Evolutionary conservation across 2,888 invertebrate genomes (phyloP).

Genomic region (Microctonus brassicae): DNA sequence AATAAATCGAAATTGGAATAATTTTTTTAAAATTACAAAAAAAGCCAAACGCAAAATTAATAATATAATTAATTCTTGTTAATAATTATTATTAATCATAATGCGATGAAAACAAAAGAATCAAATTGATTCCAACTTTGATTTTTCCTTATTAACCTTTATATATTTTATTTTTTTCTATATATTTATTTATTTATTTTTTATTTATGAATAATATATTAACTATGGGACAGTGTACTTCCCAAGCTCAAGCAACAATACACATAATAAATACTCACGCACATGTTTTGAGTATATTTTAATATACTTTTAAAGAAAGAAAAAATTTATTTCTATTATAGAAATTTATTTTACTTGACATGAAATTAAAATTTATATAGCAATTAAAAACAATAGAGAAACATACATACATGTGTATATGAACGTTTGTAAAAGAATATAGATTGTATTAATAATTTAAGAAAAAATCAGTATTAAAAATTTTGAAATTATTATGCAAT

Average conservation of each 20-base stretch:
- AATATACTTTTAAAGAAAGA: constrained; percentile 36
- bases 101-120: too few species aligned
- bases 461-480: background rate
- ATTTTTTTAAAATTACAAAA: background rate
- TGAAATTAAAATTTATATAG: background rate
- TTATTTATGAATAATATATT: background rate
- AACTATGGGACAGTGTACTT: constrained; percentile 42
- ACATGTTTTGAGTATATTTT: constrained; percentile 32
- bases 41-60: too few species aligned
- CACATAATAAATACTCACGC: constrained; percentile 41
- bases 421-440: background rate
- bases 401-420: background rate
- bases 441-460: background rate
- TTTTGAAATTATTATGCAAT: background rate
- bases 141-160: too few species aligned
- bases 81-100: too few species aligned
- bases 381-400: background rate
- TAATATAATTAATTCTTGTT: too few species aligned
- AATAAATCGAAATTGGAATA: background rate
- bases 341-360: background rate
- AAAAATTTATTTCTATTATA: background rate
- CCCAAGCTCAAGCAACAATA: constrained; percentile 60
- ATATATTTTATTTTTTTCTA: too few species aligned
- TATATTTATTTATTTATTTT: background rate
- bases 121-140: too few species aligned